A percentile compares a stretch with the other conserved stretches of the same genome.
Conservation (phyloP, 2,797 vertebrate genomes). For the Pelodytes ibericus region DNA sequence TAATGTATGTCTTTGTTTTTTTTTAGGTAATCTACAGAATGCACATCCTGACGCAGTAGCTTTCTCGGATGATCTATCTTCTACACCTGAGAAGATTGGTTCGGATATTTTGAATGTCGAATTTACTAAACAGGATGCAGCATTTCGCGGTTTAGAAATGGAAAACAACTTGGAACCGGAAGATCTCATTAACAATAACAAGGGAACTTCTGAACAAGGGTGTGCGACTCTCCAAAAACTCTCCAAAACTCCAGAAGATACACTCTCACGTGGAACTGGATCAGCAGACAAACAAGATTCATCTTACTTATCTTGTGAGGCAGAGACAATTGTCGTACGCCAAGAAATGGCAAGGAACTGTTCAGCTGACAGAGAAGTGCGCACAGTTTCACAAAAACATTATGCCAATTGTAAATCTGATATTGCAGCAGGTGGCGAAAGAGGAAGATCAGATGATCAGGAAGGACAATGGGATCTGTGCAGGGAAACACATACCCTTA, state of each 20-base stretch:
- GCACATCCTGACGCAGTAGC: neutral
- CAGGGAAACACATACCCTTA: neutral
- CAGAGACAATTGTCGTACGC: neutral
- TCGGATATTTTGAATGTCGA: slow-evolving; percentile 11
- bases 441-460: neutral
- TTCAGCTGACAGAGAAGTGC: too few species aligned
- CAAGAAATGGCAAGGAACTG: neutral
- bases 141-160: slow-evolving; percentile 15
- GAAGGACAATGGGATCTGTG: neutral
- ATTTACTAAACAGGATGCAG: neutral
- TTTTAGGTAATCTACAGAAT: slow-evolving; percentile 22
- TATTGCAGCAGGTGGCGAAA: neutral
- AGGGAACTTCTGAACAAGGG: neutral
- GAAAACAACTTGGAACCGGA: slow-evolving; percentile 23
- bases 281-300: neutral
- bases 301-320: neutral
- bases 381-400: neutral
- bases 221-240: neutral
- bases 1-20: neutral
- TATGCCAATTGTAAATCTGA: too few species aligned
- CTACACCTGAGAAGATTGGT: neutral
- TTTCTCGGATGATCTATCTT: slow-evolving; percentile 5
- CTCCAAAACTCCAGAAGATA: neutral
- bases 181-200: slow-evolving; percentile 37
- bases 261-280: neutral